Base-by-base conservation (phyloP, 2,113 vertebrate species). In the Anarrhichthys ocellatus region DNA sequence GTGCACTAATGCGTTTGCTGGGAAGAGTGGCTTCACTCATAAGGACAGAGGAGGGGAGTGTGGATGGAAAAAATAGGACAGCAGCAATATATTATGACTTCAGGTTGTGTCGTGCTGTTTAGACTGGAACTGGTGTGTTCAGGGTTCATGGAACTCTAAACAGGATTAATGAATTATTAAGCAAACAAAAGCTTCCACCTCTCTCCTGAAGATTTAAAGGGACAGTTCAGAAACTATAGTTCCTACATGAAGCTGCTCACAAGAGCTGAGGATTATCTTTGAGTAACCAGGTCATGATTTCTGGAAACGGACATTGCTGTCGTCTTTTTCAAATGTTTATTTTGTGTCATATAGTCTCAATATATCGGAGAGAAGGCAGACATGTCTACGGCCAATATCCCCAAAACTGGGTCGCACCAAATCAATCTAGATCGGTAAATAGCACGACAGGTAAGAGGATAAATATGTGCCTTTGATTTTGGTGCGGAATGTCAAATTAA, bases 1-100 rank as follows among this genome's bases (percentile, higher is more conserved):
- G 17, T 50, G 36, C 61, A 44, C 73, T 46, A 73, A 76, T 61
- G 61, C 29, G 75, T 56, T 34, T 63, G 9, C 76, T 72, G 61
- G 59, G 32, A 76, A 75, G 48, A 74, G 73, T 17, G n/a, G 13
- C 64, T 48, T 46, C 46, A 24, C 34, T 80, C 36, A 59, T 4
- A 9, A 50, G 20, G 9, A 42, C 3, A 2, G 17, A 48, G 6
- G 38, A 32, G 40, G 36, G 0, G 2, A 54, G 29, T 22, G 17
- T 0, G 0, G 18, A 59, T 15, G 63, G 67, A 58, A 73, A 76
- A 44, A 52, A 27, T 44, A 74, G 11, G 42, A 73, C 40, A 38
- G 40, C 27, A 63, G 18, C 7, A 52, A 20, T 38, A 58, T 24
- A 70, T 5, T 59, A 34, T 17, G n/a, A 18, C 34, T 64, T 32